Conservation (phyloP, 2,888 invertebrate species). For the Perizoma affinitatum region DNA sequence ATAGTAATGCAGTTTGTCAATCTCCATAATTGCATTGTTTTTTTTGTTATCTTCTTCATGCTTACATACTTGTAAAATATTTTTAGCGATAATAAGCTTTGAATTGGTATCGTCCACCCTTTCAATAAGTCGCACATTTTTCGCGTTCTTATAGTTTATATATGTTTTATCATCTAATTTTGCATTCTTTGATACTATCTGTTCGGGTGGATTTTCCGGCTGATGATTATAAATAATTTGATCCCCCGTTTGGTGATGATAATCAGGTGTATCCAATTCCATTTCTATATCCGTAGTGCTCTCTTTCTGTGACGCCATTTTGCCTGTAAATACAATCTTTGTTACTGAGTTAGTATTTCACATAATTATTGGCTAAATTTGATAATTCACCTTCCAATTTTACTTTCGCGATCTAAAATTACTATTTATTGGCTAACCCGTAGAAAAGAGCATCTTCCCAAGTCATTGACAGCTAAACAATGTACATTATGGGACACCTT, state of each 20-base stretch:
- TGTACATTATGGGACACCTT: too few relatives aligned
- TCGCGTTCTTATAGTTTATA: neutral
- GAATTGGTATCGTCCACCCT: neutral
- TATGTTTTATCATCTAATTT: neutral
- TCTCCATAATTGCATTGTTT: neutral
- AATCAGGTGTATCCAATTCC: neutral
- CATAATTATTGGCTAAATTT: too few relatives aligned
- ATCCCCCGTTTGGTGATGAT: neutral
- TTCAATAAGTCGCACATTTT: neutral
- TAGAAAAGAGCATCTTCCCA: too few relatives aligned
- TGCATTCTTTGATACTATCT: neutral
- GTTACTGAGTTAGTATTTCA: too few relatives aligned
- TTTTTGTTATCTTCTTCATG: neutral
- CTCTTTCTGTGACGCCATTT: conserved; percentile 8
- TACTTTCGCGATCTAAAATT: too few relatives aligned
- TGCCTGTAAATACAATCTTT: conserved; percentile 2
- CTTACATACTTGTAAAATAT: conserved; percentile 10
- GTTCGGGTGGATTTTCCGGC: neutral
- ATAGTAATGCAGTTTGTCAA: conserved; percentile 1
- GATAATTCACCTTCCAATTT: too few relatives aligned
- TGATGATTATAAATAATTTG: neutral
- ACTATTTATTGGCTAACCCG: too few relatives aligned
- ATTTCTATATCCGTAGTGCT: conserved; percentile 3
- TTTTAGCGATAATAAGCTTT: conserved; percentile 4
- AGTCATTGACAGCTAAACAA: too few relatives aligned